phyloP scores from a whole-genome alignment of 2,888 invertebrate species.

The Hydropsyche betteni region DNA sequence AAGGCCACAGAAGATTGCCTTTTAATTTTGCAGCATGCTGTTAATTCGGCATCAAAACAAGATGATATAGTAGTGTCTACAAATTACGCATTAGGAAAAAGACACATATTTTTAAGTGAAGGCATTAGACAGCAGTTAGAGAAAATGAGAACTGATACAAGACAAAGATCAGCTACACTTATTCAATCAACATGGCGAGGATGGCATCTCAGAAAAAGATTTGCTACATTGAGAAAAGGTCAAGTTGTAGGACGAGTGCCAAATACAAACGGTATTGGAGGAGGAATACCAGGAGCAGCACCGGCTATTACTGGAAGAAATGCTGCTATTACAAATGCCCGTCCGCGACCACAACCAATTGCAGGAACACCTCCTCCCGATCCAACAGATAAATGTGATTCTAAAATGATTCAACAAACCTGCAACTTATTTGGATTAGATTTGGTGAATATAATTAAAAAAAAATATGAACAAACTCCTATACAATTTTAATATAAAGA shows the following conservation, averaged over 20 bases:
- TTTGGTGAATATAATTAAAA: conserved; percentile 67
- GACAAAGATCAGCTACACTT: conserved; percentile 81
- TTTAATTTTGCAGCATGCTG: conserved; percentile 74
- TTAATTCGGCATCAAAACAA: conserved; percentile 54
- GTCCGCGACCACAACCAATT: conserved; percentile 89
- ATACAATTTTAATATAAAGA: not conserved
- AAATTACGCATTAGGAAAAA: conserved; percentile 91
- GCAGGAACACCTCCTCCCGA: conserved; percentile 90
- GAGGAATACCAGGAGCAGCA: conserved; percentile 50
- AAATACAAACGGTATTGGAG: conserved; percentile 10
- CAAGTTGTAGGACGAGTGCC: conserved; percentile 39
- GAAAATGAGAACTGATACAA: conserved; percentile 78
- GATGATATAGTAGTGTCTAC: conserved; percentile 66
- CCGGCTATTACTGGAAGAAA: conserved; percentile 51
- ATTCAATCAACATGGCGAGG: conserved; percentile 89
- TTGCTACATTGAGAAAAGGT: conserved; percentile 66
- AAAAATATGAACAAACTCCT: not conserved
- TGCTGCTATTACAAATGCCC: conserved; percentile 62
- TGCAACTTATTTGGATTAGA: conserved; percentile 91
- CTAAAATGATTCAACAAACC: conserved; percentile 88
- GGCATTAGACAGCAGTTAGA: conserved; percentile 91
- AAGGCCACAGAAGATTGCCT: conserved; percentile 80
- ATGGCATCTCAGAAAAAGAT: conserved; percentile 74
- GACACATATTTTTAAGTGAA: conserved; percentile 94
- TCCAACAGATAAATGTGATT: conserved; percentile 85